Conservation (phyloP, 2,113 vertebrate genomes). For the Coptodon rendalli region DNA sequence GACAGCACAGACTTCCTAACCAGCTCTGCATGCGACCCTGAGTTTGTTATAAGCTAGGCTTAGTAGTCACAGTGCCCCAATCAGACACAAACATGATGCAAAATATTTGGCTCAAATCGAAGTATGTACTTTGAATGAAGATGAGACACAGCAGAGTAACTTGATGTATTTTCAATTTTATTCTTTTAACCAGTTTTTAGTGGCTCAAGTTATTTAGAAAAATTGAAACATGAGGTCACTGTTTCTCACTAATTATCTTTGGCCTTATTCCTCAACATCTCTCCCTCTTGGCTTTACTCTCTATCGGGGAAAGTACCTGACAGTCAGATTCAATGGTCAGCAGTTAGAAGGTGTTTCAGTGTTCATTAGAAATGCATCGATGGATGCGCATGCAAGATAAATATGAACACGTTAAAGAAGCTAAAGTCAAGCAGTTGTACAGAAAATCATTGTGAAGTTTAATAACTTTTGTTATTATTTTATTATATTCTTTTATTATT, state of each 20-base stretch:
- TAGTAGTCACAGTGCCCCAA: conserved; percentile 27
- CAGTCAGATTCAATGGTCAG: background rate
- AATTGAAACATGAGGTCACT: background rate
- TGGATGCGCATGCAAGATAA: background rate
- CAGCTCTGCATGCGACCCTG: conserved; percentile 82
- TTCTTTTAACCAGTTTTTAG: background rate
- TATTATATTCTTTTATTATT: background rate
- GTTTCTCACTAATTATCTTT: background rate
- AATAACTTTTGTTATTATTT: background rate
- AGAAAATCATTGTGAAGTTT: background rate
- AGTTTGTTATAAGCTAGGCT: conserved; percentile 75
- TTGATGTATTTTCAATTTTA: background rate
- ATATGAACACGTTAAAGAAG: background rate
- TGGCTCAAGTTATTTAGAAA: background rate
- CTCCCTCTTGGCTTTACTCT: background rate
- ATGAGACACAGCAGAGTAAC: too few relatives aligned
- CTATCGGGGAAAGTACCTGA: background rate
- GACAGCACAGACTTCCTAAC: conserved; percentile 17
- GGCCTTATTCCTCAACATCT: background rate
- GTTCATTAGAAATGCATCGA: background rate
- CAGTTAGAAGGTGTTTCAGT: background rate
- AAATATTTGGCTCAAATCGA: background rate
- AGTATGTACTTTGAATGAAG: background rate
- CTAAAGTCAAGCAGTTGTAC: background rate
- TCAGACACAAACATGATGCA: background rate